phyloP scores from a whole-genome alignment of 2,113 vertebrate species.

The Catagonus wagneri region DNA sequence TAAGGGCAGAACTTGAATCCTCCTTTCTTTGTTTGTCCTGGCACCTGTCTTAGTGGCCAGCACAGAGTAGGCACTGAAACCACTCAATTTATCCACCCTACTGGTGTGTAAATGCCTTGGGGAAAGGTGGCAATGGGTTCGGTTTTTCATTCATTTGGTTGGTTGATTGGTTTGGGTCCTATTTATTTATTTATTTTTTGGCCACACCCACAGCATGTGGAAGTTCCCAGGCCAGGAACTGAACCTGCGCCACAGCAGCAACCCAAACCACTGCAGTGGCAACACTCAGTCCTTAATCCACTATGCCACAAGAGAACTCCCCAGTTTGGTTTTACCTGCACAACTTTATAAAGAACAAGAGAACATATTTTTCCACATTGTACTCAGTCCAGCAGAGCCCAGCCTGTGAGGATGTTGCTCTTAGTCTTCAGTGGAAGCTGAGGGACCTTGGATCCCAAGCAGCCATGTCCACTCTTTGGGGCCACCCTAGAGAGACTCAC shows the following conservation, averaged over 20 bases:
- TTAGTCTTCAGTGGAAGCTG: neutral
- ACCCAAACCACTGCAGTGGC: too few relatives aligned
- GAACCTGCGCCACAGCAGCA: too few relatives aligned
- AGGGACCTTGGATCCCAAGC: neutral
- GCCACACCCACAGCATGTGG: too few relatives aligned
- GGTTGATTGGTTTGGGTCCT: neutral
- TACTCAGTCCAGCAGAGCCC: slow-evolving; percentile 49
- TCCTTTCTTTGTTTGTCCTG: neutral
- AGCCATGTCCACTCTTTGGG: neutral
- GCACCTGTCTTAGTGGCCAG: neutral
- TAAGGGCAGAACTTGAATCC: neutral
- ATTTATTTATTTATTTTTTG: neutral
- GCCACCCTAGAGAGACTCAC: slow-evolving; percentile 83
- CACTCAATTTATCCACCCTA: neutral
- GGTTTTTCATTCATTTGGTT: neutral
- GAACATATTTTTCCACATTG: slow-evolving; percentile 33
- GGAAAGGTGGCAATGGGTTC: neutral
- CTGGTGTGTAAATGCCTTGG: neutral
- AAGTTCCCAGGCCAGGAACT: too few relatives aligned
- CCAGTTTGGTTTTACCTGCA: neutral
- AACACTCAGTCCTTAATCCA: too few relatives aligned
- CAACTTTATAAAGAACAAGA: slow-evolving; percentile 68
- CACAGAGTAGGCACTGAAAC: neutral
- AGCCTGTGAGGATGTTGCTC: slow-evolving; percentile 12
- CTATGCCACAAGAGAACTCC: too few relatives aligned